Percentiles rank a stretch among this genome's conserved stretches.
Conservation (phyloP, 1,140 invertebrate genomes). For the Musca domestica region DNA sequence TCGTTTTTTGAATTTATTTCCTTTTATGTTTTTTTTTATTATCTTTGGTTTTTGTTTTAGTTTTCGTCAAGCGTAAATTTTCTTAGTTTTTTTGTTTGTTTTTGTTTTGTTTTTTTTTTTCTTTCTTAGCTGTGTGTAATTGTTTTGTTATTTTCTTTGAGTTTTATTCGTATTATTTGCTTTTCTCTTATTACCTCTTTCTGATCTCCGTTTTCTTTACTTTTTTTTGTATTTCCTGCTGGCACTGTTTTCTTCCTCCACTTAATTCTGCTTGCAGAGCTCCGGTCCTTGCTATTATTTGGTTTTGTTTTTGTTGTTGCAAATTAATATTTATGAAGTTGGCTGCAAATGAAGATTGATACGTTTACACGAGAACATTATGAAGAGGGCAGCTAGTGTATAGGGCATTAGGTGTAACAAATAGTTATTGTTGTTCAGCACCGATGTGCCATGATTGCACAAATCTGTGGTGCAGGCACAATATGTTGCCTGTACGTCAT, state of each 20-base stretch:
- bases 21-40: slow-evolving; percentile 2
- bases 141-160: slow-evolving; percentile 23
- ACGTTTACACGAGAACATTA: slow-evolving; percentile 24
- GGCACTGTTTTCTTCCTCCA: background rate
- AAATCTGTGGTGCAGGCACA: slow-evolving; percentile 72
- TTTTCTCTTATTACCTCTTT: slow-evolving; percentile 4
- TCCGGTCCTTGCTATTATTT: background rate
- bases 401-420: slow-evolving; percentile 27
- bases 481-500: slow-evolving; percentile 70
- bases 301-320: background rate
- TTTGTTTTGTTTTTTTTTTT: slow-evolving; percentile 5
- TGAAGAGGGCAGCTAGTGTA: slow-evolving; percentile 26
- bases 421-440: slow-evolving; percentile 24
- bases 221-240: background rate
- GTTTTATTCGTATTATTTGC: background rate
- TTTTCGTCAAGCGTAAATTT: slow-evolving; percentile 26
- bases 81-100: slow-evolving; percentile 24
- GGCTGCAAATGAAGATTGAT: slow-evolving; percentile 23
- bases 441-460: slow-evolving; percentile 63
- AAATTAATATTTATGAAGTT: slow-evolving; percentile 28
- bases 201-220: background rate
- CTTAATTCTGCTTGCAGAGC: background rate
- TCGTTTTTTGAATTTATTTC: slow-evolving; percentile 18
- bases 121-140: slow-evolving; percentile 21
- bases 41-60: background rate